Evolutionary conservation across 2,797 vertebrate species (phyloP), one percentile per base, ranked within the genome.

Genomic region (Sebastes oblongus): DNA sequence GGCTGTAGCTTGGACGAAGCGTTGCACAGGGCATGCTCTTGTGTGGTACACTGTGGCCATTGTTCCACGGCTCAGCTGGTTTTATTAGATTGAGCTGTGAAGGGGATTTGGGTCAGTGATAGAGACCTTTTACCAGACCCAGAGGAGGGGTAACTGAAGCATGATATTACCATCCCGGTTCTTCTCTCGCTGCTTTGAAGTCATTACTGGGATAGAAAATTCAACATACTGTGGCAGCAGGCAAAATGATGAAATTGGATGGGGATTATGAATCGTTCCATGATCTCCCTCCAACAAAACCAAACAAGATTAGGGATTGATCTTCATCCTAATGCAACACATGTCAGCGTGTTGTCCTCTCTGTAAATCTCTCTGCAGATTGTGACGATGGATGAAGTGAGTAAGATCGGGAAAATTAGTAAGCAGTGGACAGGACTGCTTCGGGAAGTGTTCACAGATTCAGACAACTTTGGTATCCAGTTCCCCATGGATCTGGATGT

Each of bases 371-470:
- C 65, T 80, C 34, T 85, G 42, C 86, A 99, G 98, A 96, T 99
- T 80, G 92, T 97, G 92, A 96, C 98, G 58, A 92, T 98, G 91
- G 96, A 98, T 82, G 98, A 98, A 91, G 96, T 96, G 75, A 95
- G 94, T 74, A 97, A 97, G 0, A 96, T 99, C 12, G 98, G 98
- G 30, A 99, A 97, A 93, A 99, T 99, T 94, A 99, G 97, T 36
- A 99, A 99, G 80, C 98, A 98, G 85, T 99, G 98, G 98, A 96
- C 97, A 0, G 98, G 98, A 30, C 97, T 99, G 82, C 96, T 99
- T 9, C 97, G 98, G 60, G 95, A 98, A 2, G 95, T 93, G 0
- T 99, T 99, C 88, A 98, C 98, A 7, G 98, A 99, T 24, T 90
- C 97, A 0, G 97, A 99, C 95, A 99, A 99, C 94, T 99, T 99